A percentile compares a stretch with the other conserved stretches of the same genome.
These are phyloP conservation scores for Platyrinchus mystaceus DNA, from an alignment of 2,797 vertebrate genomes.

Conservation along the genomic window DNA sequence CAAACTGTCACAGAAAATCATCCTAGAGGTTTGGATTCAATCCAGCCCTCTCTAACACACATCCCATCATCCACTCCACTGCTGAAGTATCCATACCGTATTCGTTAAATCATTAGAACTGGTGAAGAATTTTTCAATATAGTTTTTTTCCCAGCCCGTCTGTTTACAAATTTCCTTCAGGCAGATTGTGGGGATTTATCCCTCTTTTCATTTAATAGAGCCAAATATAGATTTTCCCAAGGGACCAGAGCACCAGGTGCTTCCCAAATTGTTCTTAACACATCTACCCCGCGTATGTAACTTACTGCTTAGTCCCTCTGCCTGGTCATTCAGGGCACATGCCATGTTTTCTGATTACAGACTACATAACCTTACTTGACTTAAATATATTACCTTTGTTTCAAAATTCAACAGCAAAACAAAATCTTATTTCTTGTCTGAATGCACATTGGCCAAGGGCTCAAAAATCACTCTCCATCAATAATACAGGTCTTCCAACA, in stretches of 20 bases:
- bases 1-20: constrained; percentile 37
- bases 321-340: not conserved
- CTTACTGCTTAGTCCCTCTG: not conserved
- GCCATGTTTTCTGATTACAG: not conserved
- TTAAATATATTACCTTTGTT: not conserved
- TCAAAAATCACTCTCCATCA: not conserved
- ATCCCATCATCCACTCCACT: not conserved
- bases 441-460: not conserved
- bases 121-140: not conserved
- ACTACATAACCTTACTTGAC: not conserved
- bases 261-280: not conserved
- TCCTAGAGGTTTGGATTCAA: constrained; percentile 12
- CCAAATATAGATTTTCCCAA: not conserved
- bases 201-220: not conserved
- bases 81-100: not conserved
- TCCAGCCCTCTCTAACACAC: not conserved
- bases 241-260: not conserved
- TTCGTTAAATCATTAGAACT: not conserved
- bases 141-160: not conserved
- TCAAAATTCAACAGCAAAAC: not conserved
- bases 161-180: not conserved
- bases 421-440: not conserved
- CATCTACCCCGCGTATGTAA: not conserved
- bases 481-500: not conserved
- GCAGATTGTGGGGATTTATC: not conserved